Percentiles rank a stretch among this genome's conserved stretches.
Evolutionary conservation across 2,888 invertebrate genomes (phyloP).

Genomic region (Drosophila algonquin): DNA sequence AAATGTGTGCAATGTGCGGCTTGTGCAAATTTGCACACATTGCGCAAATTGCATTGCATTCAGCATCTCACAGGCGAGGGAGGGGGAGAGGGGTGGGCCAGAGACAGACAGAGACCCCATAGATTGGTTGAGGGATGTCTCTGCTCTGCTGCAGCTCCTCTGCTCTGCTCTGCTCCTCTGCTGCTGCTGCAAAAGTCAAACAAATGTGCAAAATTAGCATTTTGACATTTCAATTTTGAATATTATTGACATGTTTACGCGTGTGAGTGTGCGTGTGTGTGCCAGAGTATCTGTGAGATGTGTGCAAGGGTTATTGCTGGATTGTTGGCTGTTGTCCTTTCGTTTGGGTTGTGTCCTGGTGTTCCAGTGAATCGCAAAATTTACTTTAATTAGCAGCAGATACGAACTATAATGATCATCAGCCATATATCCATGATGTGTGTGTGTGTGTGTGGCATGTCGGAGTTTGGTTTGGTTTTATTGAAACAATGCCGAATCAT

Average conservation of each 20-base stretch:
- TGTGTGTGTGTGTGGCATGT: constrained; percentile 17
- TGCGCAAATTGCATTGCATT: constrained; percentile 64
- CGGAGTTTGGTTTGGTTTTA: constrained; percentile 56
- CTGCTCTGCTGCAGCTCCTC: background rate
- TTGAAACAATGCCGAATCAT: constrained; percentile 69
- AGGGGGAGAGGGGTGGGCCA: background rate
- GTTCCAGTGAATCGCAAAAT: constrained; percentile 66
- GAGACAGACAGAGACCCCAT: background rate
- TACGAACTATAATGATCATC: constrained; percentile 27
- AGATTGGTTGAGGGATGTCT: background rate
- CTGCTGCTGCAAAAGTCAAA: constrained; percentile 46
- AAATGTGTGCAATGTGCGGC: constrained; percentile 63
- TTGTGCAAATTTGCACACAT: constrained; percentile 64
- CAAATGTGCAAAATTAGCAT: constrained; percentile 76
- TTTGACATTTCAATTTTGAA: constrained; percentile 75
- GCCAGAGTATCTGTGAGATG: constrained; percentile 10
- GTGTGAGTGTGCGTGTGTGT: background rate
- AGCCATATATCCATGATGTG: background rate
- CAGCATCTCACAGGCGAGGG: background rate
- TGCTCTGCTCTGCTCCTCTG: constrained; percentile 4
- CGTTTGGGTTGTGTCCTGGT: constrained; percentile 7
- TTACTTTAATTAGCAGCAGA: constrained; percentile 71
- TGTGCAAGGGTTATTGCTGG: constrained; percentile 21
- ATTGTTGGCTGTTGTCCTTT: constrained; percentile 5
- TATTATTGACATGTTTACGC: constrained; percentile 73